Evolutionary conservation across 2,113 vertebrate genomes (phyloP).

Genomic region (Alouatta palliata): DNA sequence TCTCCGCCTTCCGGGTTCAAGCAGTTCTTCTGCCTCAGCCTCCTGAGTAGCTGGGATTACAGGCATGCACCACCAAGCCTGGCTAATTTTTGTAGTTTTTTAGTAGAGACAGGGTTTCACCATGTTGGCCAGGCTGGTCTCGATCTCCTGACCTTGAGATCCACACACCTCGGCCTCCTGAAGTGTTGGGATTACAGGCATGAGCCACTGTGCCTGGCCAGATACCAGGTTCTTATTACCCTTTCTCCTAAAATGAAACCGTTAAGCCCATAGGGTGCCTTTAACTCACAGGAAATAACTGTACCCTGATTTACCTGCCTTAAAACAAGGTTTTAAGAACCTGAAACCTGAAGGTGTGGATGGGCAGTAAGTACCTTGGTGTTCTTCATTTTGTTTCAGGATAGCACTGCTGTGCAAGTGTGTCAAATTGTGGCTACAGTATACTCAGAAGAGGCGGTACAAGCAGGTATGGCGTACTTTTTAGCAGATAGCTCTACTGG

Average conservation of each 20-base stretch:
- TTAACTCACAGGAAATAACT: background rate
- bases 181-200: no score
- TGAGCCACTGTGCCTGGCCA: no score
- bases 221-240: background rate
- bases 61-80: no score
- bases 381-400: slow-evolving; percentile 66
- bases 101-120: no score
- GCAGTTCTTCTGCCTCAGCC: no score
- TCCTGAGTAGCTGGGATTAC: no score
- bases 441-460: background rate
- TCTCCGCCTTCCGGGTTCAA: no score
- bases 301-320: background rate
- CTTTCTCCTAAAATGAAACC: background rate
- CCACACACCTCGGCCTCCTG: no score
- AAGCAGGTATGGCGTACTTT: slow-evolving; percentile 63
- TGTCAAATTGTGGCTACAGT: slow-evolving; percentile 73
- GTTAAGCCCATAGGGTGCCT: background rate
- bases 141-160: no score
- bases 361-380: background rate
- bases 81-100: no score
- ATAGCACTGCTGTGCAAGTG: slow-evolving; percentile 71
- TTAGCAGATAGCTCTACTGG: background rate
- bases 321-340: background rate
- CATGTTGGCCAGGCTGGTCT: no score
- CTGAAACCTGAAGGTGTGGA: background rate